Conservation (phyloP, 2,797 vertebrate genomes). For the Coracias cyanogaster region DNA sequence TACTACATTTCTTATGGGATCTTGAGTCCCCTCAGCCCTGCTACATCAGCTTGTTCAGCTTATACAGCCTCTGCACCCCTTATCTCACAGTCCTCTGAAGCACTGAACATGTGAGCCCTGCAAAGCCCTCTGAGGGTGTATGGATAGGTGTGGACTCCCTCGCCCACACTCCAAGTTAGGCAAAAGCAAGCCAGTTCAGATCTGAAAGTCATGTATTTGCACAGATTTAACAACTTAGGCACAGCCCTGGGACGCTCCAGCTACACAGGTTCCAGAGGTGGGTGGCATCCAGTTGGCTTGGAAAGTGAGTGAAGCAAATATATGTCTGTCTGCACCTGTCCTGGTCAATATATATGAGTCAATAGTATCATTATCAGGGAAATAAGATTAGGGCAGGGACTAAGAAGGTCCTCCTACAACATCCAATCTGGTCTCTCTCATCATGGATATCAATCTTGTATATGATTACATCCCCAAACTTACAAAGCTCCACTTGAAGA, state of each 20-base stretch:
- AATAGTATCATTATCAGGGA: slow-evolving; percentile 34
- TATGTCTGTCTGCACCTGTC: slow-evolving; percentile 57
- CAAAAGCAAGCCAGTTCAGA: slow-evolving; percentile 27
- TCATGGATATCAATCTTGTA: not conserved
- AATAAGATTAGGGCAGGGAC: slow-evolving; percentile 33
- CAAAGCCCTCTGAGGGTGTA: not conserved
- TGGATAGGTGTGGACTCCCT: slow-evolving; percentile 34
- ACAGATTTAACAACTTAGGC: slow-evolving; percentile 33
- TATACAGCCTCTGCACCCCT: not conserved
- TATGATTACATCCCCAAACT: not conserved
- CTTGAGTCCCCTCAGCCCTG: not conserved
- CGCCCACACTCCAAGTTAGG: slow-evolving; percentile 6
- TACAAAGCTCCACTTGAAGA: not conserved
- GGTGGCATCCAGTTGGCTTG: slow-evolving; percentile 54
- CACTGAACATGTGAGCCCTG: not conserved
- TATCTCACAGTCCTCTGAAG: not conserved
- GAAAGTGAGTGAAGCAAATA: slow-evolving; percentile 38
- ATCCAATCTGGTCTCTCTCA: slow-evolving; percentile 13
- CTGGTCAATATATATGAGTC: slow-evolving; percentile 57
- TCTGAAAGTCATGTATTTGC: slow-evolving; percentile 46
- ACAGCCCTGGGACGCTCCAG: slow-evolving; percentile 34
- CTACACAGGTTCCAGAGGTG: slow-evolving; percentile 47
- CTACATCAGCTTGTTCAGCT: not conserved
- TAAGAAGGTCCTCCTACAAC: slow-evolving; percentile 29
- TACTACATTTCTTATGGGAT: not conserved